Base-by-base conservation (phyloP, 2,797 vertebrate species). In the Numenius phaeopus region DNA sequence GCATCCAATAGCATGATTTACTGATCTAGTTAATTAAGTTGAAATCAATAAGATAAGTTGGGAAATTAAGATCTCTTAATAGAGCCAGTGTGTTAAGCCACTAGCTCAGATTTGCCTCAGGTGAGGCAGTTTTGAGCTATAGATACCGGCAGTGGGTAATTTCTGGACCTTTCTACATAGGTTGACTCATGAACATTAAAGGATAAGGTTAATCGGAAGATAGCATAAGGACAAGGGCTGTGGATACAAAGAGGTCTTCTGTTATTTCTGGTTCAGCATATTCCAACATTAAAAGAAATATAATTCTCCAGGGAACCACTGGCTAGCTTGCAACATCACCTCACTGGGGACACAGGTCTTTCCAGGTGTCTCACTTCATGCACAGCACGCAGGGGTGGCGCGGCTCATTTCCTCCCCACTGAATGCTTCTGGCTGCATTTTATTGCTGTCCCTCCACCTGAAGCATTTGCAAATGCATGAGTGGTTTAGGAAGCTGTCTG, bases 401-500 rank as follows among this genome's bases (percentile, higher is more conserved):
- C 47, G 79, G 58, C 70, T 93, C 69, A 78, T 93, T 95, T 95
- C 87, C 91, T 94, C 78, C 46, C 54, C 57, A 12, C 19, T 22
- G 42, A 67, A 8, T 5, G 7, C 62, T 89, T 46, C 91, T 88
- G 87, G 44, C 79, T 92, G 72, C 18, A 6, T 83, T 92, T 86
- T 67, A 62, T 90, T 89, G 83, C 78, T 79, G 42, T 29, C 22
- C 26, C 69, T 95, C 46, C 58, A 87, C 73, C 58, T 59, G 47
- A 76, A 76, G 18, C 37, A 67, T 69, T 76, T 93, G 77, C 42
- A 92, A 90, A 93, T 49, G 62, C 54, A 64, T 26, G 70, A 94
- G 69, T 40, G 69, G 40, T 66, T 95, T 20, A 24, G 77, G 66
- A 84, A 93, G 75, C 50, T 55, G 29, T 3, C 1, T 10, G 52